Percentiles rank a stretch among this genome's conserved stretches.
phyloP scores from a whole-genome alignment of 1,140 invertebrate species.

The Plectrocnemia conspersa region DNA sequence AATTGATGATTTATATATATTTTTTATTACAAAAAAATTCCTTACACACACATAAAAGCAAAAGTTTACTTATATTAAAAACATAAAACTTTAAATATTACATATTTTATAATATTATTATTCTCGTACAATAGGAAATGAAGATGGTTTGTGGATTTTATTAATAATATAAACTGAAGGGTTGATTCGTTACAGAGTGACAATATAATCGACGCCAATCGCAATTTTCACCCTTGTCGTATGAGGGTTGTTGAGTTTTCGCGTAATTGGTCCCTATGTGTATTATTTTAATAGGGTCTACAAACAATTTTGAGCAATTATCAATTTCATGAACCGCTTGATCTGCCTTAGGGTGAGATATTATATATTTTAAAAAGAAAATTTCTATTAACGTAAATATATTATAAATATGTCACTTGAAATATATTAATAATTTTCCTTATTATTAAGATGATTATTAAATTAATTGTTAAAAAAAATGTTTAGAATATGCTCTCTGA shows the following conservation, averaged over 20 bases:
- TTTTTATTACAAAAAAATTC: constrained; percentile 11
- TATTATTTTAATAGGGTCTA: not conserved
- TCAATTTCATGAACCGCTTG: constrained; percentile 24
- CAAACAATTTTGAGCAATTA: constrained; percentile 20
- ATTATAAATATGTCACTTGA: constrained; percentile 14
- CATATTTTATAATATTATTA: not conserved
- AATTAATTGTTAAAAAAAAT: not conserved
- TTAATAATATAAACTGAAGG: not conserved
- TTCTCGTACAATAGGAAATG: not conserved
- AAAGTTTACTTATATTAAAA: not conserved
- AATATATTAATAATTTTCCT: constrained; percentile 7
- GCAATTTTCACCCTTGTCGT: not conserved
- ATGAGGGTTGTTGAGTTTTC: too few species aligned
- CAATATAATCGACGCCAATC: not conserved
- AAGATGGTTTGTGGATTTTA: not conserved
- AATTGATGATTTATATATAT: constrained; percentile 15
- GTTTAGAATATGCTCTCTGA: not conserved
- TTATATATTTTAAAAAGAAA: too few species aligned
- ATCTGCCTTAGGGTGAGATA: too few species aligned
- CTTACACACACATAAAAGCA: constrained; percentile 2
- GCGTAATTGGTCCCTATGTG: constrained; percentile 18
- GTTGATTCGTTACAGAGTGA: not conserved
- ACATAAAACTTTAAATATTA: not conserved
- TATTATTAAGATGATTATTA: too few species aligned
- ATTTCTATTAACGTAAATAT: too few species aligned